Conservation (phyloP, 2,888 invertebrate species). For the Leptura quadrifasciata region DNA sequence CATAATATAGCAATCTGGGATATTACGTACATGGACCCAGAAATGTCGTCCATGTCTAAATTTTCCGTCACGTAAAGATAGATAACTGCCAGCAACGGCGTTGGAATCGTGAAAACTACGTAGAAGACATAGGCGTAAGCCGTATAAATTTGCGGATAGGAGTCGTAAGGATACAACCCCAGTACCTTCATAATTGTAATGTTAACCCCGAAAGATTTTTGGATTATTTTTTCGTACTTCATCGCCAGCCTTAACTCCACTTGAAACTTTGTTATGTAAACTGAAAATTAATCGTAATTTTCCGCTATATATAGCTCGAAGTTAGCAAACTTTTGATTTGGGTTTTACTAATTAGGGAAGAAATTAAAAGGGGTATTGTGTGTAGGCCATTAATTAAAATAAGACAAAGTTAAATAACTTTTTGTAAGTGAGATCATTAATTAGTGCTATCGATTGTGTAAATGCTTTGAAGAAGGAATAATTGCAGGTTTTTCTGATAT, state of each 20-base stretch:
- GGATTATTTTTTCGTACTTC: neutral
- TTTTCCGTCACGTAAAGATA: neutral
- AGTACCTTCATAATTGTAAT: constrained; percentile 14
- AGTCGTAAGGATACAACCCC: constrained; percentile 30
- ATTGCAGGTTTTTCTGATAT: neutral
- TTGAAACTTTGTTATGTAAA: neutral
- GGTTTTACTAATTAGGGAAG: neutral
- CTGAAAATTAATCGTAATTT: constrained; percentile 13
- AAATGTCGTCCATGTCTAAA: neutral
- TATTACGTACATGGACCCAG: constrained; percentile 1
- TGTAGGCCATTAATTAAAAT: constrained; percentile 4
- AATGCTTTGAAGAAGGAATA: constrained; percentile 6
- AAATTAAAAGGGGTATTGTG: neutral
- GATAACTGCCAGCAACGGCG: neutral
- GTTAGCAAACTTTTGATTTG: neutral
- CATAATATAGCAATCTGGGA: neutral
- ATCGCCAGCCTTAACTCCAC: neutral
- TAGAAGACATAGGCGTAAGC: constrained; percentile 20
- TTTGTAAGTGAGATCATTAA: constrained; percentile 12
- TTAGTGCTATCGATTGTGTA: constrained; percentile 2
- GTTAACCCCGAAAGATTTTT: constrained; percentile 17
- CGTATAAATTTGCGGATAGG: constrained; percentile 16
- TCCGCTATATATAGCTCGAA: constrained; percentile 4
- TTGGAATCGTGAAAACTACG: constrained; percentile 15
- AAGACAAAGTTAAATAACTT: constrained; percentile 7